Conservation (phyloP, 1,140 invertebrate species). For the Drosophila mojavensis region DNA sequence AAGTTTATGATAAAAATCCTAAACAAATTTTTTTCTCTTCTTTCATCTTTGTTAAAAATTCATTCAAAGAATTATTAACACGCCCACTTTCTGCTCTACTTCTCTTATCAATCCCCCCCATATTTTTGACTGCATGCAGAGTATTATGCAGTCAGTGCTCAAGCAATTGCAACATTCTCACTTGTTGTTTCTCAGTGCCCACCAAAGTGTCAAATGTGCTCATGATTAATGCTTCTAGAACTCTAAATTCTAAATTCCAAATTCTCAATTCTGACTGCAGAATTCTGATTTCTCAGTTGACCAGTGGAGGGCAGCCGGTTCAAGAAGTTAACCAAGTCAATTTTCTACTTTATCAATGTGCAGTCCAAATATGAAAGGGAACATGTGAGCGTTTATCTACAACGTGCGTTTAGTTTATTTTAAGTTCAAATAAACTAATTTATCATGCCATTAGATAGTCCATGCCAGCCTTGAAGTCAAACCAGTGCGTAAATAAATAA, state of each 20-base stretch:
- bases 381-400: conserved; percentile 30
- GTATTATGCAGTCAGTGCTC: no score
- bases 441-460: conserved; percentile 75
- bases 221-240: conserved; percentile 71
- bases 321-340: conserved; percentile 73
- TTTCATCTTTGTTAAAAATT: no score
- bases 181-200: conserved; percentile 21
- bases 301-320: conserved; percentile 35
- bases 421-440: conserved; percentile 74
- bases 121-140: no score
- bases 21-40: no score
- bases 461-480: conserved; percentile 59
- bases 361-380: conserved; percentile 74
- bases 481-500: conserved; percentile 63
- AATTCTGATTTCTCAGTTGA: conserved; percentile 12
- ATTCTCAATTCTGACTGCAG: conserved; percentile 14
- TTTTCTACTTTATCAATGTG: conserved; percentile 79
- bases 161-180: background rate
- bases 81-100: no score
- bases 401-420: conserved; percentile 55
- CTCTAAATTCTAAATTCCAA: conserved; percentile 28
- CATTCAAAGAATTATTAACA: no score
- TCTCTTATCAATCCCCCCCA: no score
- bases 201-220: conserved; percentile 59
- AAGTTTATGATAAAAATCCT: no score